These are phyloP conservation scores for Stegastes partitus DNA, from an alignment of 2,113 vertebrate genomes.

Conservation along the genomic window DNA sequence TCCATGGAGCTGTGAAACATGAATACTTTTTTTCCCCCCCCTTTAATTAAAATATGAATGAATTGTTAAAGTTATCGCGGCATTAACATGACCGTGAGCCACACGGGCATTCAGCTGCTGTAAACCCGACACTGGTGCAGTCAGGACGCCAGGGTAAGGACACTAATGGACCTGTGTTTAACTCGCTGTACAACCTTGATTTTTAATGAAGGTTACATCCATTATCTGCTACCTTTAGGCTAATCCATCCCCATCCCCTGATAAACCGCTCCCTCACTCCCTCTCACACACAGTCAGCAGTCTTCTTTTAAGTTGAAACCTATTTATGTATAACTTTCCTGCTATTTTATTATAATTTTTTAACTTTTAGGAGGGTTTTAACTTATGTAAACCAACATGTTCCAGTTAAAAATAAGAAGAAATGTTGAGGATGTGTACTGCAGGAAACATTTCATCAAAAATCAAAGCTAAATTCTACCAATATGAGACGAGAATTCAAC, in stretches of 20 bases:
- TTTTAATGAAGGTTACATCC: conserved; percentile 62
- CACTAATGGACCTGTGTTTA: conserved; percentile 46
- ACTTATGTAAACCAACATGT: no score
- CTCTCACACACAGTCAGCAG: not conserved
- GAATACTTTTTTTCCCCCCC: not conserved
- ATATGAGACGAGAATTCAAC: no score
- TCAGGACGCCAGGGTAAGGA: not conserved
- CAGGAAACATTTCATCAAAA: no score
- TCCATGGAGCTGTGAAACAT: not conserved
- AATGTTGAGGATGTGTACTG: no score
- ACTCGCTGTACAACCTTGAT: conserved; percentile 40
- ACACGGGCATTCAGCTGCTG: not conserved
- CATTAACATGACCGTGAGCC: not conserved
- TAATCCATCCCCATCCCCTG: conserved; percentile 23
- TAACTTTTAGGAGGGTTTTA: not conserved
- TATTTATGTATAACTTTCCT: not conserved
- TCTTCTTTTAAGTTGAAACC: not conserved
- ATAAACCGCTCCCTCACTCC: conserved; percentile 5
- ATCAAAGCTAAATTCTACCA: no score
- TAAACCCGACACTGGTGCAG: not conserved
- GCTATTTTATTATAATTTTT: not conserved
- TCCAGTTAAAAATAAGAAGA: no score
- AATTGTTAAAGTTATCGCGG: not conserved
- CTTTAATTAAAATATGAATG: not conserved
- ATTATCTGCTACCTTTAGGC: conserved; percentile 71